These are phyloP conservation scores for Junonia oenone DNA, from an alignment of 2,888 invertebrate genomes.

Conservation along the genomic window DNA sequence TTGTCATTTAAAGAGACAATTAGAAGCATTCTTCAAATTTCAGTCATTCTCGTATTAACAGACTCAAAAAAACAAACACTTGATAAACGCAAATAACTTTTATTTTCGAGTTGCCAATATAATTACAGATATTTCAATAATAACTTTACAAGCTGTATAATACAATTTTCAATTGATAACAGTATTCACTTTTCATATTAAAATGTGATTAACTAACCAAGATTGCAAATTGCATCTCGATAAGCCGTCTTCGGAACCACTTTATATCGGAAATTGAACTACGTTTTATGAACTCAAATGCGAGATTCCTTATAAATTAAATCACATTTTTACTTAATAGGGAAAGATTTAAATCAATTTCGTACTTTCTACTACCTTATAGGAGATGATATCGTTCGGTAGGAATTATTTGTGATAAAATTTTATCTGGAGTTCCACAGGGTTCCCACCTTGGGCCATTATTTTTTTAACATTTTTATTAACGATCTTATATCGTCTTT, in stretches of 20 bases:
- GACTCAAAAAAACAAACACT: too few relatives aligned
- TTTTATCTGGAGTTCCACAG: too few relatives aligned
- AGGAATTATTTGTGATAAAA: too few relatives aligned
- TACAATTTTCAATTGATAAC: background rate
- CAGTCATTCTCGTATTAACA: too few relatives aligned
- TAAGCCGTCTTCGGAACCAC: background rate
- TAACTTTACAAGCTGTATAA: background rate
- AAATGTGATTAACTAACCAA: slow-evolving; percentile 1
- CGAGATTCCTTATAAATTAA: background rate
- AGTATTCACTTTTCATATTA: background rate
- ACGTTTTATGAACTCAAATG: background rate
- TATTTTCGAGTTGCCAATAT: too few relatives aligned
- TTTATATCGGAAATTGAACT: slow-evolving; percentile 1
- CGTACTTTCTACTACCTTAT: background rate
- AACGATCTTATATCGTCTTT: too few relatives aligned
- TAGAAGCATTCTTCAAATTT: too few relatives aligned
- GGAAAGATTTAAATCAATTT: background rate
- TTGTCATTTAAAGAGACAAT: too few relatives aligned
- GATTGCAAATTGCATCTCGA: slow-evolving; percentile 2
- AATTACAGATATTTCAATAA: background rate
- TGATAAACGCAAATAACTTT: too few relatives aligned
- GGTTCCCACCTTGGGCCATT: too few relatives aligned
- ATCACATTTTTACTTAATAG: background rate
- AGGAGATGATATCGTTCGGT: too few relatives aligned
- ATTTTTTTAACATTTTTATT: too few relatives aligned